Conservation (phyloP, 2,113 vertebrate species). For the Xenus cinereus region DNA sequence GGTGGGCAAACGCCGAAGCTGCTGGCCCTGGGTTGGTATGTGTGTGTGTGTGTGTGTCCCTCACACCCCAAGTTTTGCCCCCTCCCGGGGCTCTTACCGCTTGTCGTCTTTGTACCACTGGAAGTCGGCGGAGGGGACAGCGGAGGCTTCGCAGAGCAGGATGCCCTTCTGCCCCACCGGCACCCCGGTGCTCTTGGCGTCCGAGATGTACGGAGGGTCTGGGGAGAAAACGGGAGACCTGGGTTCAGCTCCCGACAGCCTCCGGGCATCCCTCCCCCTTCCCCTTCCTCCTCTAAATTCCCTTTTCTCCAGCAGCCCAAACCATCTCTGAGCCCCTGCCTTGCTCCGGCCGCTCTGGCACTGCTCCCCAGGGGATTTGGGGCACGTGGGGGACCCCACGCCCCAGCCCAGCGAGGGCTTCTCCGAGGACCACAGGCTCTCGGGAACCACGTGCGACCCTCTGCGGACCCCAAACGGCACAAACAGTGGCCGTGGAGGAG, state of each 20-base stretch:
- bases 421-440: rapidly evolving
- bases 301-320: background rate
- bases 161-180: constrained; percentile 88
- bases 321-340: background rate
- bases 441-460: rapidly evolving
- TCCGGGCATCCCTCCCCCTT: no score
- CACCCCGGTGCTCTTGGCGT: constrained; percentile 88
- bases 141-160: constrained; percentile 90
- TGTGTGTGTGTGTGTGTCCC: no score
- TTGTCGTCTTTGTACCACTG: constrained; percentile 97
- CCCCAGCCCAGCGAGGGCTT: rapidly evolving
- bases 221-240: background rate
- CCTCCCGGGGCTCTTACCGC: constrained; percentile 70
- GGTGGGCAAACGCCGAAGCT: background rate
- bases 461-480: background rate
- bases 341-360: background rate
- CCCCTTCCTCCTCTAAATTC: background rate
- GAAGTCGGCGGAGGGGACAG: constrained; percentile 89
- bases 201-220: constrained; percentile 91
- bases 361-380: no score
- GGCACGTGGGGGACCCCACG: rapidly evolving
- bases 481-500: background rate
- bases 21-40: no score
- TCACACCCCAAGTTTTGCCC: background rate
- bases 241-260: rapidly evolving